Evolutionary conservation across 2,113 vertebrate genomes (phyloP), one percentile per base, ranked within the genome.

Genomic region (Hemiprocne comata): DNA sequence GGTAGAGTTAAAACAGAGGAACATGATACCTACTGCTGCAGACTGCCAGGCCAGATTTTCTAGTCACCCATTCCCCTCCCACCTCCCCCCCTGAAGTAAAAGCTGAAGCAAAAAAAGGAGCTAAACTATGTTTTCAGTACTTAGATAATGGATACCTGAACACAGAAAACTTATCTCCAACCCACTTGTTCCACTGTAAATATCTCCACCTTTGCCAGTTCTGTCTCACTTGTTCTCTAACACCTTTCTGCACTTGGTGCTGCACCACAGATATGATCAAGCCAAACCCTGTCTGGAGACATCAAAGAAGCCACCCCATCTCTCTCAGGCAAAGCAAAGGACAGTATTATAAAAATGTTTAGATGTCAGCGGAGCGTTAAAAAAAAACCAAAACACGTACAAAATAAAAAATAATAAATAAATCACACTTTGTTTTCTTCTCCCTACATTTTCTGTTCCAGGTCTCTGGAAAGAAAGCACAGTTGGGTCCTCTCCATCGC

Each of bases 31-130:
- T 71, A 33, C 62, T 44, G 79, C 13, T 75, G 48, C 9, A 80
- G 74, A 85, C 76, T 90, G 95, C 87, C 93, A 90, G 73, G 93
- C 90, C 88, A 85, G 83, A 93, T 85, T 73, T 95, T 95, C 95
- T 38, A 54, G 84, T 61, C 90, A 34, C 67, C 26, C 48, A 6
- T 57, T 78, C 44, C 48, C 66, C n/a, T 61, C 75, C 72, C 75
- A 58, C 48, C 48, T 61, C 24, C 54, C 34, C 10, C 29, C 17
- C 7, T 24, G 20, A n/a, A n/a, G 16, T 3, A 50, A 51, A 86
- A 92, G 50, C 2, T 2, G 28, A 87, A 75, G 80, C 13, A 69
- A 58, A 44, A 69, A 55, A 87, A 95, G 84, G 64, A 4, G 53
- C 53, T 50, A 48, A 72, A 69, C 65, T 51, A 25, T 34, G 9